Evolutionary conservation across 2,113 vertebrate species (phyloP).

Genomic region (Nansenia antarctica): DNA sequence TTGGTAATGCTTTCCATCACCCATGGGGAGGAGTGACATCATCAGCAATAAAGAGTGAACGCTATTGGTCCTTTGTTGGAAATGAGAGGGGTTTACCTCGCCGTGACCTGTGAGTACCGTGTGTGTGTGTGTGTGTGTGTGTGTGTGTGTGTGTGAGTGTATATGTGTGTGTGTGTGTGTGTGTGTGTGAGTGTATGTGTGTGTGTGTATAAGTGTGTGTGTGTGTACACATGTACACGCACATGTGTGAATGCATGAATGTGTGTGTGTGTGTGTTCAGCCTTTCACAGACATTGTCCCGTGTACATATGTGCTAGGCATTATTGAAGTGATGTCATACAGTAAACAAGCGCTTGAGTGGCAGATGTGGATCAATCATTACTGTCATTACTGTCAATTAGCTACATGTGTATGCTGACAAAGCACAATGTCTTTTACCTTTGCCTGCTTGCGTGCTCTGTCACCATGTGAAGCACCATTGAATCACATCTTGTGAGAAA

Average conservation of each 20-base stretch:
- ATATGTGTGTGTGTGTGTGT: not conserved
- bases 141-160: too few species aligned
- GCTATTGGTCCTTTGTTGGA: constrained; percentile 24
- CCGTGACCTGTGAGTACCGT: constrained; percentile 20
- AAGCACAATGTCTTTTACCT: too few species aligned
- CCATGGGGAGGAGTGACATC: constrained; percentile 44
- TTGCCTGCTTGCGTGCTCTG: too few species aligned
- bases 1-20: constrained; percentile 29
- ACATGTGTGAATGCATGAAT: too few species aligned
- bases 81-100: constrained; percentile 10
- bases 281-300: not conserved
- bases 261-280: not conserved
- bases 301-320: not conserved
- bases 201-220: not conserved
- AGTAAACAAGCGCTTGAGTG: not conserved
- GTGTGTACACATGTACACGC: not conserved
- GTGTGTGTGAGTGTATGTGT: not conserved
- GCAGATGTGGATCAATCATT: not conserved
- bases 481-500: too few species aligned
- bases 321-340: not conserved
- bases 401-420: too few species aligned
- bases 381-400: too few species aligned
- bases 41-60: constrained; percentile 37
- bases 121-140: constrained; percentile 9
- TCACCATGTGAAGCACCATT: too few species aligned